Conservation (phyloP, 1,140 invertebrate species). For the Caenorhabditis briggsae region DNA sequence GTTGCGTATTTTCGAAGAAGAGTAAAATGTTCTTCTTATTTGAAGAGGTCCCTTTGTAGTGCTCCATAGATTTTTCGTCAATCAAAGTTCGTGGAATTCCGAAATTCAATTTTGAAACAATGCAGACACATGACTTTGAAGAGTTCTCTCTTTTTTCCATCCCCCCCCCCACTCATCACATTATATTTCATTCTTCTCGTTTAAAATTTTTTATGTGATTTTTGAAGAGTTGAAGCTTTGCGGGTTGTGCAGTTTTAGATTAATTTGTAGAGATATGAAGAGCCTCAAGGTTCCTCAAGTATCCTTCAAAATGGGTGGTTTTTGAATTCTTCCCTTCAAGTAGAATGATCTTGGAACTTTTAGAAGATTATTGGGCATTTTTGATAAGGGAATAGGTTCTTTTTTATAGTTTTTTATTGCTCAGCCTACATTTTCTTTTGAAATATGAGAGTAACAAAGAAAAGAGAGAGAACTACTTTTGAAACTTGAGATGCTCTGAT, state of each 20-base stretch:
- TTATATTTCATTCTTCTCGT: neutral
- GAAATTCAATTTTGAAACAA: no score
- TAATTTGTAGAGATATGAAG: neutral
- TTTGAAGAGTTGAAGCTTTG: neutral
- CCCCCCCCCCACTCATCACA: conserved; percentile 14
- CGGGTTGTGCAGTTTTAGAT: neutral
- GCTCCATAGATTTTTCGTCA: no score
- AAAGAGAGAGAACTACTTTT: neutral
- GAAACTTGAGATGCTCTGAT: neutral
- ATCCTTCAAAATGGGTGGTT: neutral
- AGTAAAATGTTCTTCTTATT: neutral
- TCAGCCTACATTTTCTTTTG: no score
- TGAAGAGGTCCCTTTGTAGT: neutral
- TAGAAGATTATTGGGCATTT: no score
- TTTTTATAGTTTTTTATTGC: no score
- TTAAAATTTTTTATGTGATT: neutral
- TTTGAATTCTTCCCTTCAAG: neutral
- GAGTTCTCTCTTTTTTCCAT: neutral
- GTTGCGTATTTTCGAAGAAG: neutral
- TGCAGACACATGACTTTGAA: conserved; percentile 22
- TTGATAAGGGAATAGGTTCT: no score
- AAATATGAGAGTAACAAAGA: neutral
- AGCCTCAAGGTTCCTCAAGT: neutral
- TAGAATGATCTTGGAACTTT: no score
- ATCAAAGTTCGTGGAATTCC: no score